phyloP scores from a whole-genome alignment of 2,113 vertebrate species.

The Loxodonta africana region DNA sequence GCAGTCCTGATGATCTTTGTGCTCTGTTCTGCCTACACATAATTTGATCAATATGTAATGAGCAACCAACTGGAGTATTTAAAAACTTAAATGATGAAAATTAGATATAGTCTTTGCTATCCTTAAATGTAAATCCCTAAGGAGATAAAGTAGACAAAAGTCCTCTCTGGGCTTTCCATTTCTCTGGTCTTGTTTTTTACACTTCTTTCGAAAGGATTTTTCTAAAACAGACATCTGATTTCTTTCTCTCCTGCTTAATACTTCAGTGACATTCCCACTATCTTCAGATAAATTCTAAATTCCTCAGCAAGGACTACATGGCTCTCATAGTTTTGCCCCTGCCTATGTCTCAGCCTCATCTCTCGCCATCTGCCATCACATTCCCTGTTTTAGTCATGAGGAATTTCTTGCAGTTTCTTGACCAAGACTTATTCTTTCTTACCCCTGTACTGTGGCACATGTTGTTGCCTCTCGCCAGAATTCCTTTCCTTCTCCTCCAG shows the following conservation, averaged over 20 bases:
- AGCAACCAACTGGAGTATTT: background rate
- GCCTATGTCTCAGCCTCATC: background rate
- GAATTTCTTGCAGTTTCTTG: background rate
- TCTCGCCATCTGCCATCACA: background rate
- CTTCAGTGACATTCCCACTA: background rate
- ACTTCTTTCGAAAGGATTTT: background rate
- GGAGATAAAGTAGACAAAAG: background rate
- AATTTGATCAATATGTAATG: background rate
- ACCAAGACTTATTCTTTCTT: background rate
- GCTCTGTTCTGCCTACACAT: background rate
- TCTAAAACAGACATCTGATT: background rate
- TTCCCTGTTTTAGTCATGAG: background rate
- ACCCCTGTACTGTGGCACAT: background rate
- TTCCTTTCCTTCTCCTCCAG: background rate
- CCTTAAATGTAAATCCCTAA: background rate
- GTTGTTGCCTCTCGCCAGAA: background rate
- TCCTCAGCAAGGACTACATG: fast-evolving
- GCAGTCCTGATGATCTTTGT: background rate
- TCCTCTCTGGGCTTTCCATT: background rate
- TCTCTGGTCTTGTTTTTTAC: background rate
- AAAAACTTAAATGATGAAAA: background rate
- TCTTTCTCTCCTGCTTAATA: background rate
- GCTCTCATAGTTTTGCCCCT: background rate
- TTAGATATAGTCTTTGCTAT: background rate
- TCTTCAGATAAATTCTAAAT: background rate